Base-by-base conservation (phyloP, 2,113 vertebrate genomes). In the Coptodon rendalli region DNA sequence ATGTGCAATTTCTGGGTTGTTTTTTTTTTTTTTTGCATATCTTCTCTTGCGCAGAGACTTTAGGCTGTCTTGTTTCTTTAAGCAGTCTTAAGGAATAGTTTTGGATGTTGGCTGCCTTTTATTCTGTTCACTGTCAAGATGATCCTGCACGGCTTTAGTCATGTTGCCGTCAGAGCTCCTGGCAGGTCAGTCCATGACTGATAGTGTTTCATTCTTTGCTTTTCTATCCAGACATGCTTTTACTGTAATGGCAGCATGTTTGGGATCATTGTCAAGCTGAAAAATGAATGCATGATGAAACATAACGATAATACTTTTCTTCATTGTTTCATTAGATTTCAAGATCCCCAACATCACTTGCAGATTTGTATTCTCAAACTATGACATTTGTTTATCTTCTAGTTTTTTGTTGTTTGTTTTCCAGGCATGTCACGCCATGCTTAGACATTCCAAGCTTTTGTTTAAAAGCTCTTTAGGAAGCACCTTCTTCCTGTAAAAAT, bases 1-100 rank as follows among this genome's bases (percentile, higher is more conserved):
- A 13, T 68, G 36, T 68, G 19, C 63, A 63, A 63, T 63, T 36
- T 63, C 29, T 34, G 27, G 1, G 8, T 8, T 38, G 1, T 0
- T 4, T 31, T 17, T 8, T 36, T n/a, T 52, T 54, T 4, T 24
- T 34, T 11, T 3, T 63, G 4, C 19, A 71, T 2, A 40, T 71
- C 34, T 38, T 63, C 1, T 71, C 36, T 22, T 22, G 34, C 7
- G n/a, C 40, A 43, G 59, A 34, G 29, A 34, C 29, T 63, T 63
- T 31, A 63, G 29, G 59, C 29, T 7, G 29, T 11, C 29, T 19
- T 34, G 16, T 1, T 31, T 63, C 16, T 56, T 66, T 43, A 71
- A 24, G 66, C 13, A 43, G 66, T 71, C n/a, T 43, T 71, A 24
- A 43, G 13, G n/a, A 43, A 40, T 24, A 14, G n/a, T 16, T 71